Base-by-base conservation (phyloP, 2,797 vertebrate species). In the Poeciliopsis infans region DNA sequence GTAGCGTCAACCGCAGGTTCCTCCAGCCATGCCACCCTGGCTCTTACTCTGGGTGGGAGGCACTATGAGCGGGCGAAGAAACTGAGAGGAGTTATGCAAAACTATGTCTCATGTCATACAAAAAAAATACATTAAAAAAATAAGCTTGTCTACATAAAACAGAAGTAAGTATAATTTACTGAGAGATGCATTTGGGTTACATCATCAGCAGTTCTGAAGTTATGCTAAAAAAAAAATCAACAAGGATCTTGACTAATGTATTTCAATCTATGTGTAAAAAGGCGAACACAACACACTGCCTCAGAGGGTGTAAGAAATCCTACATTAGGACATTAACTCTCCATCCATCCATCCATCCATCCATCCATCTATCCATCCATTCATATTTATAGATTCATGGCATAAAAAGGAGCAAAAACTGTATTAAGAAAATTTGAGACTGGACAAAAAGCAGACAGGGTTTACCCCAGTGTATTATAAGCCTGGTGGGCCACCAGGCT, bases 1-100 rank as follows among this genome's bases (percentile, higher is more conserved):
- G 86, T 78, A 84, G 84, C 83, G 51, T 82, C 68, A 18, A 76
- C 86, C 74, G 77, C 86, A 80, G 89, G 74, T 84, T 89, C 87
- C 78, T 73, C 81, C 79, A 80, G 80, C 80, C 81, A 80, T 68
- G 79, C 84, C 59, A 85, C 10, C 71, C 76, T 83, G 82, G 81
- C 64, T 1, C 75, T 89, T 75, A 28, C 82, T 78, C 55, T n/a
- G 81, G 75, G 79, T 82, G 79, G 81, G 82, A 7, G 46, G 69
- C 2, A 12, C 75, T 74, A 78, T 78, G 88, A 85, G 81, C 74
- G 82, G 74, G 84, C 25, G 11, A n/a, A 8, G 25, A 55, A 83
- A 59, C 41, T 25, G 8, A 57, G 23, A 4, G 69, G 8, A 5
- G 69, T 68, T 25, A 74, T 76, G 79, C 53, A 80, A 71, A 75